Percentiles rank a stretch among this genome's conserved stretches.
Evolutionary conservation across 2,888 invertebrate genomes (phyloP).

Genomic region (Cepaea hortensis): DNA sequence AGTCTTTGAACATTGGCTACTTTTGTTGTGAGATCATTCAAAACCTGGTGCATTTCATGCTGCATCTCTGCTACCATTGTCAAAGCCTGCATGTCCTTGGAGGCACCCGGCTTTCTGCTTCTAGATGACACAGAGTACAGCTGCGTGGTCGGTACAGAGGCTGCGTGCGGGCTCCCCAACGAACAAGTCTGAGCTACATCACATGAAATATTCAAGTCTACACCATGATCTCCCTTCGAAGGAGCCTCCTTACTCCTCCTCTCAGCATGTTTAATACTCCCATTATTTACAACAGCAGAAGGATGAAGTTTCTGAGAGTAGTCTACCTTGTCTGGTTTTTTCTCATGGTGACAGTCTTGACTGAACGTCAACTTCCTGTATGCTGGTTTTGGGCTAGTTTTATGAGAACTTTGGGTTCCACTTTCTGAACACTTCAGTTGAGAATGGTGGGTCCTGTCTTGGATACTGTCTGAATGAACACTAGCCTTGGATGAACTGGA

Average conservation of each 20-base stretch:
- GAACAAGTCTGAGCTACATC: neutral
- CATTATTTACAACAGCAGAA: neutral
- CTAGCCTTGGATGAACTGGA: neutral
- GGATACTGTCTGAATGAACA: neutral
- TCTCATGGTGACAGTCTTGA: neutral
- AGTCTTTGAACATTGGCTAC: constrained; percentile 53
- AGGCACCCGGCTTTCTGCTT: neutral
- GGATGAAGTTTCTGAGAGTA: neutral
- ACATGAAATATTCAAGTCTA: constrained; percentile 50
- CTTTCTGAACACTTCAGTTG: constrained; percentile 20
- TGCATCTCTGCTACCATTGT: constrained; percentile 56
- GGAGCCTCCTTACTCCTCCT: neutral
- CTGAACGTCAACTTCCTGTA: constrained; percentile 55
- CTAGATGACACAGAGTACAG: too few relatives aligned
- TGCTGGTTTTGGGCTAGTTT: constrained; percentile 51
- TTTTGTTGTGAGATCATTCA: constrained; percentile 61
- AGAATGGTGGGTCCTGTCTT: neutral
- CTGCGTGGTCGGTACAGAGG: too few relatives aligned
- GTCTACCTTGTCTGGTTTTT: neutral
- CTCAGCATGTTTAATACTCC: neutral
- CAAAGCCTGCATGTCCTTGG: constrained; percentile 26
- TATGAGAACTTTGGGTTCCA: constrained; percentile 35
- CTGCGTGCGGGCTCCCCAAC: neutral
- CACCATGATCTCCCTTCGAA: neutral
- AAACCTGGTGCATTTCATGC: constrained; percentile 59